Evolutionary conservation across 2,797 vertebrate species (phyloP), one percentile per base, ranked within the genome.

Genomic region (Crocidura indochinensis): DNA sequence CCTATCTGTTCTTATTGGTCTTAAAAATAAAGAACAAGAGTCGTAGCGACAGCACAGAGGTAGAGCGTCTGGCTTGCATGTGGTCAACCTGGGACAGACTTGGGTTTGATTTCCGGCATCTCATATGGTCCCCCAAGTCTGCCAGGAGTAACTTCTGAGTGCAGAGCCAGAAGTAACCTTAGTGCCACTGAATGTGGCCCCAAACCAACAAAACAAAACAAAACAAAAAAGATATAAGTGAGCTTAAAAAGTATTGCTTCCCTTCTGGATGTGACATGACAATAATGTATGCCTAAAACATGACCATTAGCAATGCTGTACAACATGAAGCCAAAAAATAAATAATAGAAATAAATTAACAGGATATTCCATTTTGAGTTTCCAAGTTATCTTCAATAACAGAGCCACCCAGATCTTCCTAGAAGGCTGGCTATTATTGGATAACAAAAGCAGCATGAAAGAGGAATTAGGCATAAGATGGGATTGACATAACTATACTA

Each of bases 401-500:
- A 73, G 9, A 89, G 38, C 67, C 27, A 27, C 20, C 8, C 8
- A 73, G 74, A 78, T 9, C 22, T 64, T 77, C 83, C 46, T 44
- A 46, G 24, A 51, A 75, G 27, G 46, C 76, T 53, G 38, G 26
- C 53, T 51, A n/a, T 65, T 49, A 62, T 22, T 24, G 8, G 84
- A 17, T 20, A 67, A 8, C 76, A 77, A 68, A 84, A 84, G 46
- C 80, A 82, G 72, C 76, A 60, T 80, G 19, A 29, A 80, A n/a
- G 0, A 53, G 51, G 56, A 83, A 89, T 84, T 17, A 6, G 15
- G 5, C 19, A 19, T 19, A 56, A 14, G 19, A 3, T 31, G 8
- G 49, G 44, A 31, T 7, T 1, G 46, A 8, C 12, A 17, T 22
- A 83, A 64, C 64, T 10, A 47, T 51, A 53, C 51, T 81, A 51